Conservation (phyloP, 1,140 invertebrate genomes). For the Caenorhabditis tropicalis region DNA sequence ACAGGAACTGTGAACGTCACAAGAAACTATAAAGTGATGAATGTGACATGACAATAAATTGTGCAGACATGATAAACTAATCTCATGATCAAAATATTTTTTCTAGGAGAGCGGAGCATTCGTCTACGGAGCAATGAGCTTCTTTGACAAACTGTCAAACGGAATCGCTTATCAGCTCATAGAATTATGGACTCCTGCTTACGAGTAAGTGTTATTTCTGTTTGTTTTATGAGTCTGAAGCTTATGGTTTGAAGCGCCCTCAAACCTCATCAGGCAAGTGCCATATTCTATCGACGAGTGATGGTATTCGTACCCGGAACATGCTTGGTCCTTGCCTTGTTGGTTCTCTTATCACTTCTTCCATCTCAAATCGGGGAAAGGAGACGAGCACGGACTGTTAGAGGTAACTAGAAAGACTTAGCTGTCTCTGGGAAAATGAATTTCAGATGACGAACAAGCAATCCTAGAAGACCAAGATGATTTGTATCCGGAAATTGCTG, state of each 20-base stretch:
- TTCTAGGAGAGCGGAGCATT: slow-evolving; percentile 84
- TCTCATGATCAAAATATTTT: background rate
- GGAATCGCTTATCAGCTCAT: slow-evolving; percentile 85
- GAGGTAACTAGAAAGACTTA: background rate
- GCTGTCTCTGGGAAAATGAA: background rate
- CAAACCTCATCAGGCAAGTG: slow-evolving; percentile 53
- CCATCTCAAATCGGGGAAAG: slow-evolving; percentile 51
- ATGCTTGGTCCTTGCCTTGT: slow-evolving; percentile 60
- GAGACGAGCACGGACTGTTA: slow-evolving; percentile 32
- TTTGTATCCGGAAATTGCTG: background rate
- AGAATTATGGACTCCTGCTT: slow-evolving; percentile 76
- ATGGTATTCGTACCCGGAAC: slow-evolving; percentile 67
- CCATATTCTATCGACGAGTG: slow-evolving; percentile 63
- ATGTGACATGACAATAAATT: background rate
- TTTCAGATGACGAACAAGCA: slow-evolving; percentile 21
- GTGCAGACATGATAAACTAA: background rate
- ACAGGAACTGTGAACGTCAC: background rate
- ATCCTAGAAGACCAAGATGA: background rate
- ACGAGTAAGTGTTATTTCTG: slow-evolving; percentile 60
- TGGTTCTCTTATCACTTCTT: slow-evolving; percentile 64
- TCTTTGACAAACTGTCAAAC: slow-evolving; percentile 87
- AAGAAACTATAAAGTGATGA: background rate
- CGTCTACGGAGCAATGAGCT: slow-evolving; percentile 95
- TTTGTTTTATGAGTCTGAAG: background rate
- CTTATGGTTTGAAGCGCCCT: slow-evolving; percentile 35